Evolutionary conservation across 2,797 vertebrate species (phyloP).

Genomic region (Sitta carolinensis): DNA sequence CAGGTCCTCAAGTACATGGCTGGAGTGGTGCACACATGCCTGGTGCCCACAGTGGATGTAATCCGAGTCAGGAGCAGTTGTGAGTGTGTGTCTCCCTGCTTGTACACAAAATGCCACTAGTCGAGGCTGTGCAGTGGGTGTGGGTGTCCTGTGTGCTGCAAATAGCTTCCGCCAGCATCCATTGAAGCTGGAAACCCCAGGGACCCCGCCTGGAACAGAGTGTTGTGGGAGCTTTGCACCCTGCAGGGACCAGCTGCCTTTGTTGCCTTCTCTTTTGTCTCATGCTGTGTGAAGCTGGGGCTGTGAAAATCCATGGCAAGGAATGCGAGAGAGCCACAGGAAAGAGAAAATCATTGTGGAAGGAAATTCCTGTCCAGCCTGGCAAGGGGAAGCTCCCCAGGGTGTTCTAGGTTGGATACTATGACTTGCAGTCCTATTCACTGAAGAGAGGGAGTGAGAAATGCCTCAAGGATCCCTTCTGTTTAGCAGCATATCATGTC

Average conservation of each 20-base stretch:
- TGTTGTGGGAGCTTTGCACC: neutral
- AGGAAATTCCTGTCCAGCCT: neutral
- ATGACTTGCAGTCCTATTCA: neutral
- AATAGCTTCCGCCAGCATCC: neutral
- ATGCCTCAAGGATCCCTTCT: neutral
- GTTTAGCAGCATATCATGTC: neutral
- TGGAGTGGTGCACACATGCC: accelerated
- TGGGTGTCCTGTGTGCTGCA: neutral
- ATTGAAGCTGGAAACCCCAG: neutral
- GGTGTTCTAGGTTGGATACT: neutral
- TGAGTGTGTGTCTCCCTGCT: neutral
- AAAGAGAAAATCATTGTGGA: neutral
- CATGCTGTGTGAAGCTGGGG: neutral
- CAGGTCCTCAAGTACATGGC: neutral
- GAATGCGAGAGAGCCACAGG: neutral
- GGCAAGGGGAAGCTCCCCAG: neutral
- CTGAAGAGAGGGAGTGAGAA: neutral
- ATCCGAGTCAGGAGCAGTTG: neutral
- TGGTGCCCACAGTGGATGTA: neutral
- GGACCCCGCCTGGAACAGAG: neutral
- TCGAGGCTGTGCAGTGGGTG: neutral
- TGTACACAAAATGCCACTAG: neutral
- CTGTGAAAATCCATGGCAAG: neutral
- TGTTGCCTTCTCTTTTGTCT: neutral
- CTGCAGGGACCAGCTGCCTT: neutral